Percentiles rank a stretch among this genome's conserved stretches.
These are phyloP conservation scores for Zosterops lateralis DNA, from an alignment of 2,113 vertebrate genomes.

Conservation along the genomic window DNA sequence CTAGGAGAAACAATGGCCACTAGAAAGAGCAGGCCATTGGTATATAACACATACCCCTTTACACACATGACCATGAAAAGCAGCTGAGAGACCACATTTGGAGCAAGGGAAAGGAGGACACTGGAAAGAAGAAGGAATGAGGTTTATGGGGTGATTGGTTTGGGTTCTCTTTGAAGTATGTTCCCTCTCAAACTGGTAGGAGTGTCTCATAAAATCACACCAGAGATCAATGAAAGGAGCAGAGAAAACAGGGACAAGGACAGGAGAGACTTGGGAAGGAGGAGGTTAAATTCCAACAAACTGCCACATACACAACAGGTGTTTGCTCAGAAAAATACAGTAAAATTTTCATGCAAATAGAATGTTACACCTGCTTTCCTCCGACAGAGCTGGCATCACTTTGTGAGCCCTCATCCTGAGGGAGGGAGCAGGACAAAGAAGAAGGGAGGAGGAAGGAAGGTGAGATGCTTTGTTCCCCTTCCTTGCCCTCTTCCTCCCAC, in stretches of 20 bases:
- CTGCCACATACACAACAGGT: constrained; percentile 80
- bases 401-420: neutral
- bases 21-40: constrained; percentile 22
- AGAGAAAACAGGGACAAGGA: constrained; percentile 25
- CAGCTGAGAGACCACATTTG: neutral
- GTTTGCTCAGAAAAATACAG: constrained; percentile 83
- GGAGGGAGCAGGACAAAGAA: constrained; percentile 48
- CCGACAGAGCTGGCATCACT: constrained; percentile 16
- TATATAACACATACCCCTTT: neutral
- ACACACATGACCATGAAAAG: neutral
- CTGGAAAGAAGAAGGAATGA: neutral
- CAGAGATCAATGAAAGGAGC: neutral
- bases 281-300: constrained; percentile 70
- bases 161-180: constrained; percentile 55
- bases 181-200: constrained; percentile 53
- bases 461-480: constrained; percentile 22
- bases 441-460: constrained; percentile 50
- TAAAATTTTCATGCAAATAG: constrained; percentile 80
- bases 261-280: neutral
- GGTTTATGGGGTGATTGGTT: constrained; percentile 43
- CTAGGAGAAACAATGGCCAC: neutral
- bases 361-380: constrained; percentile 69
- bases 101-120: neutral
- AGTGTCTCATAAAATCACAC: constrained; percentile 64
- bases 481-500: constrained; percentile 39